Evolutionary conservation across 2,888 invertebrate genomes (phyloP).

Genomic region (Luperina nickerlii): DNA sequence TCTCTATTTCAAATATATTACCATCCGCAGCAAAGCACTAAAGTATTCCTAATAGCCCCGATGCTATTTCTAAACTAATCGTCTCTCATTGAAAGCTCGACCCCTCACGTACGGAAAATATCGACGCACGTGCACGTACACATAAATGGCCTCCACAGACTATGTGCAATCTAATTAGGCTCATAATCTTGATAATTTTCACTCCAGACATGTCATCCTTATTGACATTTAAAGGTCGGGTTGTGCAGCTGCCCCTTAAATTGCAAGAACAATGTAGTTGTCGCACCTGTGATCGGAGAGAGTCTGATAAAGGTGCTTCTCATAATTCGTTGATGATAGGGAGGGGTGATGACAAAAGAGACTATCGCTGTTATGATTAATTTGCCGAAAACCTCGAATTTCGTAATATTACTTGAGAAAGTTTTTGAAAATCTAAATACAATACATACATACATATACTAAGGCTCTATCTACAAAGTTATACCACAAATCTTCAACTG

Average conservation of each 20-base stretch:
- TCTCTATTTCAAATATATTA: constrained; percentile 13
- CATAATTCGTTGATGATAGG: constrained; percentile 4
- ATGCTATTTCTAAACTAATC: constrained; percentile 64
- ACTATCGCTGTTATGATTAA: neutral
- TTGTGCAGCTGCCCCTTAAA: constrained; percentile 45
- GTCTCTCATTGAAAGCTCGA: constrained; percentile 67
- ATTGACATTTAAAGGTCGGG: constrained; percentile 66
- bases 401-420: neutral
- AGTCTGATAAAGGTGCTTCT: constrained; percentile 7
- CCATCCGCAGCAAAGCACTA: constrained; percentile 9
- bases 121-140: constrained; percentile 71
- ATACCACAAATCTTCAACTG: constrained; percentile 1
- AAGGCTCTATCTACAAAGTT: neutral
- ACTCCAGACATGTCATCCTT: constrained; percentile 51
- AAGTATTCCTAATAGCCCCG: constrained; percentile 39
- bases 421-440: neutral
- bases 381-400: neutral
- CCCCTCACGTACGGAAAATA: constrained; percentile 73
- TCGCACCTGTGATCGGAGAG: constrained; percentile 20
- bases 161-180: constrained; percentile 72
- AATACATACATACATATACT: neutral
- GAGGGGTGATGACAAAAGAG: neutral
- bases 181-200: constrained; percentile 65
- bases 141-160: constrained; percentile 66
- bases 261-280: constrained; percentile 26